Evolutionary conservation across 1,140 invertebrate genomes (phyloP).

Genomic region (Panonychus citri): DNA sequence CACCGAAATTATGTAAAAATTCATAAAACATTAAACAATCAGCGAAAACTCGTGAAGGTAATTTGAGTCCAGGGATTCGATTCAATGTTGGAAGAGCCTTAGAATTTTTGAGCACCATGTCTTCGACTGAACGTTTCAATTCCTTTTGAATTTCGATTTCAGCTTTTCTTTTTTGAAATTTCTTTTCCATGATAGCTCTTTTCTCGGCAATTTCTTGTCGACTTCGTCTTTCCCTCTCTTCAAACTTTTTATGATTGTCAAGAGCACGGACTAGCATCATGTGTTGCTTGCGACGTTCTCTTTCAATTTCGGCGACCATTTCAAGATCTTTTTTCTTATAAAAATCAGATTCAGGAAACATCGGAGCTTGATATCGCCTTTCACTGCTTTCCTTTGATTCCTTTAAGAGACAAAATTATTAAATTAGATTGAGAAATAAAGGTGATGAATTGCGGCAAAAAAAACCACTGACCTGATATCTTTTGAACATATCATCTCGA

Average conservation of each 20-base stretch:
- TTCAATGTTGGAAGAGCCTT: constrained; percentile 44
- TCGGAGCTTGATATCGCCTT: constrained; percentile 17
- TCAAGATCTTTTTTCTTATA: constrained; percentile 60
- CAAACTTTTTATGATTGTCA: constrained; percentile 53
- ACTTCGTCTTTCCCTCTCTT: constrained; percentile 61
- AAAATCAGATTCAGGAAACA: constrained; percentile 41
- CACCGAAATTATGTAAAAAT: constrained; percentile 83
- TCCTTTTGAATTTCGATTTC: constrained; percentile 63
- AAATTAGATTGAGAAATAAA: not conserved
- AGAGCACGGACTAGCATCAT: constrained; percentile 62
- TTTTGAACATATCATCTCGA: not conserved
- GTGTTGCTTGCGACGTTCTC: constrained; percentile 68
- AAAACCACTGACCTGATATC: not conserved
- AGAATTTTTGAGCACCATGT: constrained; percentile 24
- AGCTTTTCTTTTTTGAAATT: constrained; percentile 46
- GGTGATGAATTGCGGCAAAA: not conserved
- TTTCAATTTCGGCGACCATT: constrained; percentile 45
- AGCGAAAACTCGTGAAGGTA: constrained; percentile 64
- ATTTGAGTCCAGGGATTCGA: constrained; percentile 49
- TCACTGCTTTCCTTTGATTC: constrained; percentile 27
- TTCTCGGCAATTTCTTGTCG: constrained; percentile 51
- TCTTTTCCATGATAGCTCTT: constrained; percentile 50
- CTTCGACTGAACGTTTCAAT: constrained; percentile 52
- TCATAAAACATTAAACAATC: constrained; percentile 81
- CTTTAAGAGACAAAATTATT: constrained; percentile 17